These are phyloP conservation scores for Euplagia quadripunctaria DNA, from an alignment of 2,888 invertebrate genomes.

Conservation along the genomic window DNA sequence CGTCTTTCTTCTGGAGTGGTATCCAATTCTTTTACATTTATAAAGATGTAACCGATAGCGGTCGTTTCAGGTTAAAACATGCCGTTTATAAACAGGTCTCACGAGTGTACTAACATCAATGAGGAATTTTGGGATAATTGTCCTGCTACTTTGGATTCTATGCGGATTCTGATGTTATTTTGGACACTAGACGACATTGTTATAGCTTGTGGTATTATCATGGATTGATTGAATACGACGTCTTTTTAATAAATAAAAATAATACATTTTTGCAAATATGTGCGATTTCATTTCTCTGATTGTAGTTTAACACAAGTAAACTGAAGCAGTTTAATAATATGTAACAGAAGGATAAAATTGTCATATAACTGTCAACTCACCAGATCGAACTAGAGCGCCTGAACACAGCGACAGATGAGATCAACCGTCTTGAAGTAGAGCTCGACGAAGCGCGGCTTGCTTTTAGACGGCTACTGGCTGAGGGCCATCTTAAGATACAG, in stretches of 20 bases:
- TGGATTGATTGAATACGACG: no score
- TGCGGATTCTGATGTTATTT: no score
- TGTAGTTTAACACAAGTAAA: neutral
- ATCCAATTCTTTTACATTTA: no score
- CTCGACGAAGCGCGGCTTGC: slow-evolving; percentile 94
- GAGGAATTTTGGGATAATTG: neutral
- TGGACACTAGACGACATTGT: no score
- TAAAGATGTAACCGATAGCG: no score
- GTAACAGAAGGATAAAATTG: neutral
- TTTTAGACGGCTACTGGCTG: slow-evolving; percentile 93
- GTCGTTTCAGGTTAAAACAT: no score
- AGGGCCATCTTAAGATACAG: slow-evolving; percentile 94
- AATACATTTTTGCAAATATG: no score
- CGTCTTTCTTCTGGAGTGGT: no score
- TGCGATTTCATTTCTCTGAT: neutral
- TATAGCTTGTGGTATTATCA: no score
- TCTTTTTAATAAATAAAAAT: no score
- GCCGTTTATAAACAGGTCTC: no score
- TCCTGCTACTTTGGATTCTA: neutral
- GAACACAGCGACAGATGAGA: slow-evolving; percentile 96
- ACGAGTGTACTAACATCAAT: no score
- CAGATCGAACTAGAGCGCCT: slow-evolving; percentile 95
- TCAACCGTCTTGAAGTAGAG: slow-evolving; percentile 96
- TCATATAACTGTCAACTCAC: neutral
- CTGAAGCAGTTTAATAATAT: neutral